These are phyloP conservation scores for Antechinus flavipes DNA, from an alignment of 2,113 vertebrate genomes.

Conservation along the genomic window DNA sequence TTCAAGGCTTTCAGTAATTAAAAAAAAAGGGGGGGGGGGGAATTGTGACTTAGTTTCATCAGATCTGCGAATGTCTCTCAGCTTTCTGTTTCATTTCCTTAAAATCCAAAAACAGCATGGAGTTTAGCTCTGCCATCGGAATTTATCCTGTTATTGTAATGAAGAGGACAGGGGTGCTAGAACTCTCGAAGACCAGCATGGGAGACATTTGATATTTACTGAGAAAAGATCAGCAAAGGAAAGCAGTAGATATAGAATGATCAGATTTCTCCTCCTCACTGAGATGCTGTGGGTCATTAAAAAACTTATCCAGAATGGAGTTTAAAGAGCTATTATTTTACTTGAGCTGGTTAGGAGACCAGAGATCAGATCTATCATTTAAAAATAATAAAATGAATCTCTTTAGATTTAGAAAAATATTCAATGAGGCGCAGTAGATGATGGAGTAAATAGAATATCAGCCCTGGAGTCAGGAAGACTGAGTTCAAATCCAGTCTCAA, in stretches of 20 bases:
- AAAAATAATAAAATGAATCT: not conserved
- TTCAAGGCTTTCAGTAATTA: not conserved
- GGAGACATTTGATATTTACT: too few relatives aligned
- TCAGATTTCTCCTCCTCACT: not conserved
- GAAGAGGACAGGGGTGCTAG: not conserved
- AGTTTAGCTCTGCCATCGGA: not conserved
- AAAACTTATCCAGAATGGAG: not conserved
- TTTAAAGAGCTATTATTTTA: not conserved
- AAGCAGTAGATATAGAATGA: not conserved
- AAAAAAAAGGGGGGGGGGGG: not conserved
- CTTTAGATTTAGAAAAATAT: not conserved
- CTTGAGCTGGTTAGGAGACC: not conserved
- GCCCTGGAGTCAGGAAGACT: too few relatives aligned
- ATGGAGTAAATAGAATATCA: too few relatives aligned
- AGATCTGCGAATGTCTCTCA: not conserved
- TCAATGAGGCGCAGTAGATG: not conserved
- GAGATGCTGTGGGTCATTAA: not conserved
- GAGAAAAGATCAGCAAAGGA: not conserved
- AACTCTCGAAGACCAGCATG: not conserved
- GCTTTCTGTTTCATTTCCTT: not conserved
- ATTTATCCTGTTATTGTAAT: not conserved
- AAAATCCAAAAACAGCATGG: not conserved
- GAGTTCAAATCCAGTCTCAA: too few relatives aligned
- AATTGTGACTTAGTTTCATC: not conserved
- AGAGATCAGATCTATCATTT: too few relatives aligned